A percentile compares a stretch with the other conserved stretches of the same genome.
Evolutionary conservation across 64 coral and sea anemone species (phyloP).

Genomic region (Cladopsammia gracilis): DNA sequence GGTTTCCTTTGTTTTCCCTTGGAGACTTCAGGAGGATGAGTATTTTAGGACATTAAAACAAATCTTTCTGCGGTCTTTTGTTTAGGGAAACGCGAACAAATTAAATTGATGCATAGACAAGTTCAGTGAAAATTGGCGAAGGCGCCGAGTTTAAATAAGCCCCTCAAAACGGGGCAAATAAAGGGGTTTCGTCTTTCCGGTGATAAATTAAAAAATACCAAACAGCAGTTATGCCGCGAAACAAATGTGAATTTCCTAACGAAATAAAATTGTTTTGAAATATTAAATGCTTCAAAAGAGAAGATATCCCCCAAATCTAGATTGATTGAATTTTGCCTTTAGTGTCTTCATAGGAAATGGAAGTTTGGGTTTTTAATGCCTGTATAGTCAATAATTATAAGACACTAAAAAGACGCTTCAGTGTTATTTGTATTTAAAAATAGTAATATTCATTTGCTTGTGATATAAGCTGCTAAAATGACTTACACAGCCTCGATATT

Average conservation of each 20-base stretch:
- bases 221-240: too few relatives aligned
- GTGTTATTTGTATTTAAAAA: not conserved
- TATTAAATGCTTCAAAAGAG: too few relatives aligned
- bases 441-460: slow-evolving; percentile 24
- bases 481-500: not conserved
- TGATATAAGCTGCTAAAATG: slow-evolving; percentile 2
- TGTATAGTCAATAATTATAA: not conserved
- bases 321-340: not conserved
- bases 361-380: not conserved
- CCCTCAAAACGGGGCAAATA: slow-evolving; percentile 21
- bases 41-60: not conserved
- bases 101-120: slow-evolving; percentile 4
- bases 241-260: too few relatives aligned
- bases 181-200: slow-evolving; percentile 14
- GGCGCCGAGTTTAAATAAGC: not conserved
- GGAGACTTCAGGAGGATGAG: not conserved
- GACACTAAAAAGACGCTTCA: not conserved
- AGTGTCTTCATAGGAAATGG: not conserved
- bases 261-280: too few relatives aligned
- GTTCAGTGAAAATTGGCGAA: not conserved
- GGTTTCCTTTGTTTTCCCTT: not conserved
- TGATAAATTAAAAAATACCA: not conserved
- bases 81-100: not conserved
- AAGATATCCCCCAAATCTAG: too few relatives aligned
- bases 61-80: not conserved